Evolutionary conservation across 2,113 vertebrate species (phyloP).

Genomic region (Bettongia penicillata): DNA sequence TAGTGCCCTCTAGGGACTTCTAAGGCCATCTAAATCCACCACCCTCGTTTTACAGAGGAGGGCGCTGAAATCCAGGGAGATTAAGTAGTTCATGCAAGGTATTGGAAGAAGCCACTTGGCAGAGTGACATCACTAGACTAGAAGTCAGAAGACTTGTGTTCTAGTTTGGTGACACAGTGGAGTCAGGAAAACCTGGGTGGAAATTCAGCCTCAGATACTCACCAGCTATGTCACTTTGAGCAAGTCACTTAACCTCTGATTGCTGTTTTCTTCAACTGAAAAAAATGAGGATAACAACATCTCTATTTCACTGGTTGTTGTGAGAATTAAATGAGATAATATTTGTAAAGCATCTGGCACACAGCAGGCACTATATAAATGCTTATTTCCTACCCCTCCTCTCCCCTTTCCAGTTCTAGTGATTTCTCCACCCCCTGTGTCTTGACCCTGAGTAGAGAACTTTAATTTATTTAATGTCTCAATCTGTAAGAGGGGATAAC

Average conservation of each 20-base stretch:
- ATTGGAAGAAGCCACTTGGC: background rate
- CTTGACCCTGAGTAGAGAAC: background rate
- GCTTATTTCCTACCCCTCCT: background rate
- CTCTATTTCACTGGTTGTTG: no score
- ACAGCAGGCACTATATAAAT: background rate
- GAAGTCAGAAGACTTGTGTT: background rate
- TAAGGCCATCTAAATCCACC: background rate
- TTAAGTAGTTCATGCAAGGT: background rate
- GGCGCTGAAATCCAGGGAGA: background rate
- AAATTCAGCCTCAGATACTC: background rate
- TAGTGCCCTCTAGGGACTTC: background rate
- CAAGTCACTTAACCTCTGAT: background rate
- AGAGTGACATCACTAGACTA: background rate
- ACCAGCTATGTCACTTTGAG: background rate
- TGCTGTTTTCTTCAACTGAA: background rate
- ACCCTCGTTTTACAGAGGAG: background rate
- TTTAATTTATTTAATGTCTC: background rate
- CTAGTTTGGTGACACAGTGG: background rate
- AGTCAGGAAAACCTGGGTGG: background rate
- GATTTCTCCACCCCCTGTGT: no score
- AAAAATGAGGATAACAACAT: background rate
- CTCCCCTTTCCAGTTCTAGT: no score
- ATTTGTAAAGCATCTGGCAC: background rate
- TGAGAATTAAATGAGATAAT: background rate
- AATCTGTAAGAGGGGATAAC: background rate